Evolutionary conservation across 1,140 invertebrate genomes (phyloP).

Genomic region (Drosophila busckii): DNA sequence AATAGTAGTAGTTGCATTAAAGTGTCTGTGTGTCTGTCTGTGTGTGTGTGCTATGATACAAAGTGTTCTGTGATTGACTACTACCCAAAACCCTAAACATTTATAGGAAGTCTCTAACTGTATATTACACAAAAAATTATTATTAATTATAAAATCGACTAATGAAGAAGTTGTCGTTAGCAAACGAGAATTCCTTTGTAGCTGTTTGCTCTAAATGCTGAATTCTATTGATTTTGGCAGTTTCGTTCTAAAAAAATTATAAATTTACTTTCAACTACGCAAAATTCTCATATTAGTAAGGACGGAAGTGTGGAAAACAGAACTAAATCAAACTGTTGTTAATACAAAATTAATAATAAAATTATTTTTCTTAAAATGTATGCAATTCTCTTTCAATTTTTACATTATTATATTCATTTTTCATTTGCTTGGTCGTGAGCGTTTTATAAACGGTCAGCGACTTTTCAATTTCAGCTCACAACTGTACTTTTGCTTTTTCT

Average conservation of each 20-base stretch:
- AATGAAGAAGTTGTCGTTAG: conserved; percentile 80
- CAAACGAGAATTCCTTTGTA: conserved; percentile 76
- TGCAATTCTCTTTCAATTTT: conserved; percentile 41
- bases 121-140: conserved; percentile 51
- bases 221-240: conserved; percentile 45
- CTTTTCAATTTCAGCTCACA: conserved; percentile 54
- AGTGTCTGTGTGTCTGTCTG: conserved; percentile 25
- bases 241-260: conserved; percentile 15
- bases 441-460: conserved; percentile 37
- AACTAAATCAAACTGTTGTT: conserved; percentile 66
- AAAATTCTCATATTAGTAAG: conserved; percentile 77
- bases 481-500: conserved; percentile 67
- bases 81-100: conserved; percentile 72
- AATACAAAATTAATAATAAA: conserved; percentile 65
- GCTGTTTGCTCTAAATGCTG: conserved; percentile 27
- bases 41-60: conserved; percentile 68
- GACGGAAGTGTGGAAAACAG: conserved; percentile 39
- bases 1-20: conserved; percentile 53
- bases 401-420: conserved; percentile 43
- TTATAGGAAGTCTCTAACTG: conserved; percentile 71
- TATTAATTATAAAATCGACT: conserved; percentile 72
- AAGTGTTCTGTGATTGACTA: conserved; percentile 53
- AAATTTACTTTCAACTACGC: conserved; percentile 53
- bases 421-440: conserved; percentile 21
- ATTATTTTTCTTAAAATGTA: conserved; percentile 58